phyloP scores from a whole-genome alignment of 1,140 invertebrate species.

The Ceratina calcarata region DNA sequence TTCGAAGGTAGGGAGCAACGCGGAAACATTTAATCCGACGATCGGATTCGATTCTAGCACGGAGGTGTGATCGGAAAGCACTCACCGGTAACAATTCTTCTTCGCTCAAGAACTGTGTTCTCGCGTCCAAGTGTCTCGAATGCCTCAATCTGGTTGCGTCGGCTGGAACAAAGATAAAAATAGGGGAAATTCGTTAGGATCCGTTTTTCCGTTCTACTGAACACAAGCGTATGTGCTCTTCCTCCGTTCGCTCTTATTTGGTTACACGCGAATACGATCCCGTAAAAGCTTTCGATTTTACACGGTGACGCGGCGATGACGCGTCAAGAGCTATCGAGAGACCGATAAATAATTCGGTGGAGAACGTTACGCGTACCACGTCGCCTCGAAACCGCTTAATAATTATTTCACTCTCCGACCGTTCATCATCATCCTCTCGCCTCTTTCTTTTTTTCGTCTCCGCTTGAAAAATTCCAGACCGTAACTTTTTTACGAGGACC shows the following conservation, averaged over 20 bases:
- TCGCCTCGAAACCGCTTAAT: conserved; percentile 10
- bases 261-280: neutral
- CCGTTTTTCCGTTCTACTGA: neutral
- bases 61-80: conserved; percentile 41
- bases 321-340: neutral
- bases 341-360: neutral
- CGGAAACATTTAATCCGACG: neutral
- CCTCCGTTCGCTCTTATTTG: neutral
- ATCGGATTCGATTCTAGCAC: neutral
- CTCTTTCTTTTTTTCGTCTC: neutral
- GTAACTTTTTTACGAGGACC: neutral
- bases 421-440: neutral
- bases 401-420: conserved; percentile 43
- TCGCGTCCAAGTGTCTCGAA: conserved; percentile 72
- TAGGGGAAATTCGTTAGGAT: conserved; percentile 8
- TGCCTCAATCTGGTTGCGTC: conserved; percentile 73
- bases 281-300: conserved; percentile 36
- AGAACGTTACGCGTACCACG: neutral
- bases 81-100: conserved; percentile 71
- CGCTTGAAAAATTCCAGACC: too few relatives aligned
- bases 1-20: too few relatives aligned
- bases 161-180: conserved; percentile 66
- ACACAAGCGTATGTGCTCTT: too few relatives aligned
- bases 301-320: neutral
- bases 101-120: conserved; percentile 61